A percentile compares a stretch with the other conserved stretches of the same genome.
These are phyloP conservation scores for Spisula solida DNA, from an alignment of 2,888 invertebrate species.

Conservation along the genomic window DNA sequence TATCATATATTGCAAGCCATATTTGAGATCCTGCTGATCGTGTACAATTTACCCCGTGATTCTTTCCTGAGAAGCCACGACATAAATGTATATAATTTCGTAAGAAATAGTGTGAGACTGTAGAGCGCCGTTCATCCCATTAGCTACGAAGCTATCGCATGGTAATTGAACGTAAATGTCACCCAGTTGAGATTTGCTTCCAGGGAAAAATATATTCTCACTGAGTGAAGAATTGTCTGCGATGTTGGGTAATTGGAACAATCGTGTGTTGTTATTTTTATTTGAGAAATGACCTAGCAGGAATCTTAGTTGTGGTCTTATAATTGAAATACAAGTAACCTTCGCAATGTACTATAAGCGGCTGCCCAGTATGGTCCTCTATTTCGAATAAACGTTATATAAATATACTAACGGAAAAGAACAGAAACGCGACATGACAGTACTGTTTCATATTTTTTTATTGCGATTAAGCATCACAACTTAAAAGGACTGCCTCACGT, in stretches of 20 bases:
- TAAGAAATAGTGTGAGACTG: not conserved
- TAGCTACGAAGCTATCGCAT: not conserved
- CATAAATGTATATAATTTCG: not conserved
- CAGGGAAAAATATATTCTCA: not conserved
- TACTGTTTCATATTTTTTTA: no score
- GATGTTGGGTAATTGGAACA: not conserved
- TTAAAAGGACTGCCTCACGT: no score
- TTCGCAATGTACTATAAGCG: no score
- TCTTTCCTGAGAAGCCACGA: not conserved
- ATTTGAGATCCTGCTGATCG: not conserved
- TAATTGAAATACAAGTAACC: no score
- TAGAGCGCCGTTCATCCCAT: not conserved
- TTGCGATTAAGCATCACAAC: no score
- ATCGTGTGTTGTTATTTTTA: not conserved
- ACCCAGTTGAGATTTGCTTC: not conserved
- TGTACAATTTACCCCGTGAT: not conserved
- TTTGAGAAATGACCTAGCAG: no score
- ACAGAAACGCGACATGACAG: no score
- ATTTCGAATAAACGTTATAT: no score
- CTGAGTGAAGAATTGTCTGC: not conserved
- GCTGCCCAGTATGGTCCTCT: no score
- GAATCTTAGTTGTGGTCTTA: no score
- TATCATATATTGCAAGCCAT: not conserved
- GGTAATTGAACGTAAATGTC: constrained; percentile 12
- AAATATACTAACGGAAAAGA: no score